Evolutionary conservation across 2,888 invertebrate genomes (phyloP), one percentile per base, ranked within the genome.

Genomic region (Epinotia ramella): DNA sequence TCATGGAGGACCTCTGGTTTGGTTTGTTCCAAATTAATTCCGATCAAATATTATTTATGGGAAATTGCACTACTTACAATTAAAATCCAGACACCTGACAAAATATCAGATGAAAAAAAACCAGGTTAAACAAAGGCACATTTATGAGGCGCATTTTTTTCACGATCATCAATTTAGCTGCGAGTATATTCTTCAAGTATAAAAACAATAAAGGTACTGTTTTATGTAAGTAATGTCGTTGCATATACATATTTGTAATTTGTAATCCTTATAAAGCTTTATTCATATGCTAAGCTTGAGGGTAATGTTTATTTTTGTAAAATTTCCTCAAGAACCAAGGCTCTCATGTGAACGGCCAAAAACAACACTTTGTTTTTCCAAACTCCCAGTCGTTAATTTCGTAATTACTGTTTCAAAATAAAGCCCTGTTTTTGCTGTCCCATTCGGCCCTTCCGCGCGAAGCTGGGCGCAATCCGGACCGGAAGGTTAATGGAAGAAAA

Each of bases 401-500:
- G 90, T 92, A 93, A 93, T 93, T 93, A 92, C 92, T 91, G 89
- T 90, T 90, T 88, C 85, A 86, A 88, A 91, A 92, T 91, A 89
- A 92, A 91, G 88, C 87, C 87, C 84, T 87, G 89, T 93, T 93
- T 93, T 91, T 89, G 87, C 81, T 78, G 85, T 83, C 82, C 84
- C 84, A 81, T 79, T 75, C 82, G 87, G 88, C 88, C 88, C 86
- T 90, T 89, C 87, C 87, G 84, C 77, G 84, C 75, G 74, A 77
- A 77, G 74, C 79, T 78, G 78, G 80, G 82, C 83, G 84, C 84
- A 87, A 86, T 88, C 87, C 87, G 84, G 86, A 81, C 85, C 86
- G 88, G 87, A 86, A 92, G 91, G 90, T 91, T 93, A 93, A 94
- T 93, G 91, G 91, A 89, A 91, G 90, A 92, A 93, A 92, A 92